These are phyloP conservation scores for Lycocorax pyrrhopterus DNA, from an alignment of 2,113 vertebrate genomes.

Conservation along the genomic window DNA sequence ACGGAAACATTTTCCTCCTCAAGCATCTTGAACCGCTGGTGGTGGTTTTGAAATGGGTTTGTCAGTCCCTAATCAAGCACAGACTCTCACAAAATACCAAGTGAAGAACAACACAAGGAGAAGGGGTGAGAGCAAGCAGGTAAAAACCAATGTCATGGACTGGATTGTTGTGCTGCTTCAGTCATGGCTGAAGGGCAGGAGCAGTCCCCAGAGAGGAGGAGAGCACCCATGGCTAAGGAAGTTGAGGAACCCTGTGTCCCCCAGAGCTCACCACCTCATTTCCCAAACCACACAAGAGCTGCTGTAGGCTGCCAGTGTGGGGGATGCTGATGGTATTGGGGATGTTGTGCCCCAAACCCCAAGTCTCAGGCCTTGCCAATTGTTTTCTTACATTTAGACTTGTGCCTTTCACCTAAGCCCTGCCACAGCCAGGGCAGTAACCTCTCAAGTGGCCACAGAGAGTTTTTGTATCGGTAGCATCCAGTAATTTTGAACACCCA, in stretches of 20 bases:
- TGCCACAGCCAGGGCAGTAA: neutral
- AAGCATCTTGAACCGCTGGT: too few species aligned
- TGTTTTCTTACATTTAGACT: neutral
- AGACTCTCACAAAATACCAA: neutral
- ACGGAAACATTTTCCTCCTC: neutral
- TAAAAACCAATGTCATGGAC: neutral
- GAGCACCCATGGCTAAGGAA: neutral
- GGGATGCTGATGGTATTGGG: neutral
- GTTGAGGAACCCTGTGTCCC: neutral
- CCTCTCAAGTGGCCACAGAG: neutral
- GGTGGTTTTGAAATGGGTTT: neutral
- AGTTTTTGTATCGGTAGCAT: neutral
- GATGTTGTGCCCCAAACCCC: neutral
- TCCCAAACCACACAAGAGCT: neutral
- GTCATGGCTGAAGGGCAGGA: neutral
- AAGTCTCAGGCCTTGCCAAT: neutral
- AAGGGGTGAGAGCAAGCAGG: neutral
- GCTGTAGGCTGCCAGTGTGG: accelerated
- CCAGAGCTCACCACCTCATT: neutral
- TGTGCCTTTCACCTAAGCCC: neutral
- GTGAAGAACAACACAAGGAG: neutral
- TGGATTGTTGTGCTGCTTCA: neutral
- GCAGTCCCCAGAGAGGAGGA: neutral
- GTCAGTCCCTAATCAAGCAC: neutral
- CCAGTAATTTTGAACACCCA: neutral